phyloP scores from a whole-genome alignment of 2,888 invertebrate genomes.

The Macroteleia sp. region DNA sequence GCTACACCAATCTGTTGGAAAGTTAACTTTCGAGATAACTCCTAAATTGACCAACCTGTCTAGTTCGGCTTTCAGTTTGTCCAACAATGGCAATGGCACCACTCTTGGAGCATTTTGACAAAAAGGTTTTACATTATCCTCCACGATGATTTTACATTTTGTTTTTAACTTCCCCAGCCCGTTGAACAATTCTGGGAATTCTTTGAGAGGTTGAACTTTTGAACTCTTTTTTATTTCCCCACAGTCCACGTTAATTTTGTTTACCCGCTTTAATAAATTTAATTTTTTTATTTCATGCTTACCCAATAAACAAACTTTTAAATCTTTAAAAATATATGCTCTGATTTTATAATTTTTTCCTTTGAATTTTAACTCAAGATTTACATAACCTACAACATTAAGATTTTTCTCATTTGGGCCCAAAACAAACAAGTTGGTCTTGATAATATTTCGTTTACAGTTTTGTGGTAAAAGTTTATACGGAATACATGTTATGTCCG shows the following conservation, averaged over 20 bases:
- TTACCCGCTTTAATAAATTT: constrained; percentile 15
- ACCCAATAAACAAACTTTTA: constrained; percentile 55
- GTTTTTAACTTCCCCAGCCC: constrained; percentile 67
- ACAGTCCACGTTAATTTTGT: neutral
- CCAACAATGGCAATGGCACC: constrained; percentile 72
- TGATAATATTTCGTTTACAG: constrained; percentile 14
- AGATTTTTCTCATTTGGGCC: constrained; percentile 53
- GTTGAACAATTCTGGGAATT: neutral
- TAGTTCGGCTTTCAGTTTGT: constrained; percentile 74
- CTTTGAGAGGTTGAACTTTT: neutral
- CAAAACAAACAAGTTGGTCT: constrained; percentile 24
- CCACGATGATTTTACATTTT: constrained; percentile 50
- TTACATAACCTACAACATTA: constrained; percentile 34
- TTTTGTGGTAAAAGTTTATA: constrained; percentile 18
- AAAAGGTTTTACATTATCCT: neutral
- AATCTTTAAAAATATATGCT: constrained; percentile 43
- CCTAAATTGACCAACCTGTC: constrained; percentile 64
- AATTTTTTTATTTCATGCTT: constrained; percentile 45
- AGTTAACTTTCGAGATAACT: constrained; percentile 71
- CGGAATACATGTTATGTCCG: constrained; percentile 52
- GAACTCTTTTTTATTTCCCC: neutral
- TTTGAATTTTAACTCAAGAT: constrained; percentile 24
- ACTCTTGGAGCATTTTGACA: constrained; percentile 34
- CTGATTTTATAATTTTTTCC: constrained; percentile 10
- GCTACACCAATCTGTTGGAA: constrained; percentile 64